A percentile compares a stretch with the other conserved stretches of the same genome.
Conservation (phyloP, 2,113 vertebrate genomes). For the Urocolius indicus region DNA sequence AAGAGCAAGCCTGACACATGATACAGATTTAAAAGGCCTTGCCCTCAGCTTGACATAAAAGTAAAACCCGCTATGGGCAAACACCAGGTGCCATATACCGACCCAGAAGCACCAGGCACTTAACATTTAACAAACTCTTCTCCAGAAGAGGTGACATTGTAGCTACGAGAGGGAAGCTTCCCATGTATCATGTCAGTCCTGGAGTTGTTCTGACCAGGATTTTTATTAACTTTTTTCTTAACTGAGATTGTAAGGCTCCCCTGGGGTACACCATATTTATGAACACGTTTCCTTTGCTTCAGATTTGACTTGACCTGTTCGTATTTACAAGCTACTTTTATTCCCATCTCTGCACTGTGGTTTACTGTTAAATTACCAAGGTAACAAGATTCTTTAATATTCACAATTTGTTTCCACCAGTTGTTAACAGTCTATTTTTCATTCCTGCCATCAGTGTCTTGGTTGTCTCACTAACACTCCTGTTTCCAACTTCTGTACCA, state of each 20-base stretch:
- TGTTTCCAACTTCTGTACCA: not conserved
- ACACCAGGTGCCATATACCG: fast-evolving
- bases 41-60: not conserved
- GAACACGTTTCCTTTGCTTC: not conserved
- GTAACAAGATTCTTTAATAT: conserved; percentile 22
- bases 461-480: not conserved
- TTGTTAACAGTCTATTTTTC: not conserved
- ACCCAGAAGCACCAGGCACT: not conserved
- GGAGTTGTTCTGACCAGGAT: not conserved
- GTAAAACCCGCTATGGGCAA: not conserved
- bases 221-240: not conserved
- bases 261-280: not conserved
- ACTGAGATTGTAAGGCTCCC: not conserved
- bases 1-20: not conserved
- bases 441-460: not conserved
- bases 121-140: not conserved
- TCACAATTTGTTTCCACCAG: conserved; percentile 1
- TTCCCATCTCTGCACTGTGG: not conserved
- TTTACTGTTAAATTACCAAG: conserved; percentile 1
- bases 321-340: not conserved
- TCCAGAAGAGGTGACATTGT: not conserved
- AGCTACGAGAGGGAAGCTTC: not conserved
- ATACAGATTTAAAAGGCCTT: not conserved
- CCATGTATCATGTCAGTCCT: not conserved
- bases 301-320: not conserved